Conservation (phyloP, 2,797 vertebrate species). For the Argya squamiceps region DNA sequence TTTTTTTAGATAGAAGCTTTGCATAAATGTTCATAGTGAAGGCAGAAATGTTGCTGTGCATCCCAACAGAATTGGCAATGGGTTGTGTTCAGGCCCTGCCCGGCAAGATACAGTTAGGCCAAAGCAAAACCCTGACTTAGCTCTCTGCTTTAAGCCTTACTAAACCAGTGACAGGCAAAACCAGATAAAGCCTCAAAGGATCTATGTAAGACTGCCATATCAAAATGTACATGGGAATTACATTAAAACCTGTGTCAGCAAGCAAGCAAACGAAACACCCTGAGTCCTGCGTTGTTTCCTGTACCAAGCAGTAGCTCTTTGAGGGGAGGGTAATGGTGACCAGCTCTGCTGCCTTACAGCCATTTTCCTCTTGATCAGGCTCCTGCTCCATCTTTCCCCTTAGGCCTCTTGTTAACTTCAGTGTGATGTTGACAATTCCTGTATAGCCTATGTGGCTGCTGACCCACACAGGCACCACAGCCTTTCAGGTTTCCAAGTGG, state of each 20-base stretch:
- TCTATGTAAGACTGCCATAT: conserved; percentile 71
- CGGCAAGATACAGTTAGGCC: neutral
- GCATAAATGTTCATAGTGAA: neutral
- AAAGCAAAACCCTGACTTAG: neutral
- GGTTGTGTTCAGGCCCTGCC: neutral
- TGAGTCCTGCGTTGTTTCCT: neutral
- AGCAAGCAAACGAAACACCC: conserved; percentile 18
- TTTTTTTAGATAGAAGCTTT: neutral
- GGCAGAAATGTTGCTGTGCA: neutral
- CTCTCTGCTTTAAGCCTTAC: conserved; percentile 69
- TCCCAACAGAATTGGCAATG: neutral
- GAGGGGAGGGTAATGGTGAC: neutral
- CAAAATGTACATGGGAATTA: conserved; percentile 70
- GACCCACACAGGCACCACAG: neutral
- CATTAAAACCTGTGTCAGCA: conserved; percentile 73
- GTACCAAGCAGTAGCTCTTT: rapidly evolving
- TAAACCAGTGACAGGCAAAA: conserved; percentile 56
- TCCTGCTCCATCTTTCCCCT: neutral
- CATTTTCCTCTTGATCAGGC: neutral
- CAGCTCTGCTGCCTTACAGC: neutral
- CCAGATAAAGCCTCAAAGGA: conserved; percentile 47
- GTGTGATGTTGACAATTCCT: neutral
- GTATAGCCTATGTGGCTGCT: neutral
- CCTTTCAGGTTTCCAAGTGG: neutral
- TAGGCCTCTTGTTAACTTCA: neutral